Evolutionary conservation across 2,797 vertebrate species (phyloP), one percentile per base, ranked within the genome.

Genomic region (Coregonus sp.): DNA sequence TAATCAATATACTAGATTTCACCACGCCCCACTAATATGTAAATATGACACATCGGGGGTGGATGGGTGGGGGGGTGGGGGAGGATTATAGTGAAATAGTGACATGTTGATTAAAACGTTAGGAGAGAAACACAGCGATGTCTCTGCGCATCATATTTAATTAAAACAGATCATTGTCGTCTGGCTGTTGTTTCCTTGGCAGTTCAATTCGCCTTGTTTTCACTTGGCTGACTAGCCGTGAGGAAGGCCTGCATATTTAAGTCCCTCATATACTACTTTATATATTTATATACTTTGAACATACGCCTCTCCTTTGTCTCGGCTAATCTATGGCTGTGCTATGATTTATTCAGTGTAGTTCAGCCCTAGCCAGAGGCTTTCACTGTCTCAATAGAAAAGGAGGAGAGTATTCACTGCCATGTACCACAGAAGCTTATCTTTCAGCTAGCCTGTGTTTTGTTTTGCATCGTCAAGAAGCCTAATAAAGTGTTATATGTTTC

Each of bases 91-190:
- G 59, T 61, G 84, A 86, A 92, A 75, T 11, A 79, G 84, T 89
- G n/a, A n/a, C n/a, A n/a, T n/a, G n/a, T n/a, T n/a, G 90, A 94
- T 94, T 89, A 91, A 94, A 92, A 89, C 83, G 72, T 73, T 75
- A 81, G 80, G 84, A 90, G 89, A 61, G 59, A 20, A 70, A 88
- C 85, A 86, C 67, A 83, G 87, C 81, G 67, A 86, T 80, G 86
- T 86, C 79, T 82, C 77, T 80, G 76, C 14, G 83, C 81, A 86
- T 91, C 89, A 84, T 56, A 88, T 77, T 87, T 84, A 91, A 94
- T 93, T 90, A 95, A 95, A 94, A 89, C 87, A 86, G 84, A 92
- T 93, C 88, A 91, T 54, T 86, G 86, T 89, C 89, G 89, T 87
- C 89, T 82, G 76, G 80, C 83, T 84, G 85, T 35, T 67, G 65